Base-by-base conservation (phyloP, 2,888 invertebrate genomes). In the Anaspis maculata region DNA sequence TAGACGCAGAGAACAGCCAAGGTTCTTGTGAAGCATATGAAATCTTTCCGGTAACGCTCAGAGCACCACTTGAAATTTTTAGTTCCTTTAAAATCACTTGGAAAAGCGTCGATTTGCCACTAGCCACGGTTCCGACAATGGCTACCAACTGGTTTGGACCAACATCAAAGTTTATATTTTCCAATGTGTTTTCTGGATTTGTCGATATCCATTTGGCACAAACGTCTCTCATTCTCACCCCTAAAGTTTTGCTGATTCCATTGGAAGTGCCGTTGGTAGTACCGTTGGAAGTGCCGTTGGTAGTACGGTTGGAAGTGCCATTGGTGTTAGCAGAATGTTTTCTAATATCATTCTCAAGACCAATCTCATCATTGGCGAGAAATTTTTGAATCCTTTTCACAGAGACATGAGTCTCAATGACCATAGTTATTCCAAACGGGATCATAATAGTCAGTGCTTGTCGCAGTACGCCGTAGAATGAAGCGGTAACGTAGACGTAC, bases 381-480 rank as follows among this genome's bases (percentile, higher is more conserved):
- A 68, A 78, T 57, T 57, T 73, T 68, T 72, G 72, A 15, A 88
- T 65, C 34, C 88, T 71, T 39, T 70, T 72, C 34, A 83, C 74
- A 4, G 84, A 81, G 32, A 88, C 81, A 13, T 73, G 62, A 0
- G 79, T 77, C 66, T 89, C 88, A 0, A 84, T 82, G 25, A 81
- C 71, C 64, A 79, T 79, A 3, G 83, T 77, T 41, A 88, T 77
- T 29, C 78, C 83, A 68, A 83, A 82, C 0, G 91, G 90, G 49
- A 91, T 84, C 67, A 85, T 89, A 9, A 90, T 81, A 0, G 86
- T 87, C 82, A 90, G 85, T 6, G 83, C 79, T 51, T 85, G 79
- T 15, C 88, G 73, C 36, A 91, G 67, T 31, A 87, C 82, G 52
- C 89, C 90, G 67, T 86, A 90, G 61, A 90, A 83, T 5, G 90